phyloP scores from a whole-genome alignment of 2,888 invertebrate genomes.

The Mimachlamys varia region DNA sequence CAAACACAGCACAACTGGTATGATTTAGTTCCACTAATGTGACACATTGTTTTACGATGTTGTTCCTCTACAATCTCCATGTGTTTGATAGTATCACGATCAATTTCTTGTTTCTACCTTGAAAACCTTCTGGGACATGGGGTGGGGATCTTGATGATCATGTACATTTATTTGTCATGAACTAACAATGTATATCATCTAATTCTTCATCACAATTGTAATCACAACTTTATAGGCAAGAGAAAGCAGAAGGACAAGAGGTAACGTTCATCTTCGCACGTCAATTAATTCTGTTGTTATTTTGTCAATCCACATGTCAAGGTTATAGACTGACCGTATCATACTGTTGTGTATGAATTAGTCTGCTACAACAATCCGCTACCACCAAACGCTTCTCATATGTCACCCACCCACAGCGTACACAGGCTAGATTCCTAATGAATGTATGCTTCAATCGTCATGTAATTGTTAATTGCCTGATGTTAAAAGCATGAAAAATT shows the following conservation, averaged over 20 bases:
- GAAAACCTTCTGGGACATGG: background rate
- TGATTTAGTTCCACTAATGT: background rate
- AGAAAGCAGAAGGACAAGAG: background rate
- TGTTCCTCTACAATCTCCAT: background rate
- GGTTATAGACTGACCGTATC: background rate
- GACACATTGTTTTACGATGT: background rate
- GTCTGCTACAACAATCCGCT: background rate
- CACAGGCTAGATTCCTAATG: background rate
- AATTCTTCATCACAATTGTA: background rate
- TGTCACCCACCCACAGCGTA: background rate
- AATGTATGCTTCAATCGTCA: background rate
- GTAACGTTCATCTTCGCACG: constrained; percentile 1
- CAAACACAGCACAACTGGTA: background rate
- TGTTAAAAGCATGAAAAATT: background rate
- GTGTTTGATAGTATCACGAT: background rate
- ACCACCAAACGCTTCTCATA: constrained; percentile 25
- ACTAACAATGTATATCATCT: background rate
- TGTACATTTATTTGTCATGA: background rate
- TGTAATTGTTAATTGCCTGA: background rate
- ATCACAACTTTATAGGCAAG: constrained; percentile 18
- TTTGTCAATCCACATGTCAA: constrained; percentile 24
- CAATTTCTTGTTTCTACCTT: background rate
- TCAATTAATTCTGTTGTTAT: constrained; percentile 8
- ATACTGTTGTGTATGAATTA: background rate
- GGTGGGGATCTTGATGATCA: background rate